Percentiles rank a stretch among this genome's conserved stretches.
These are phyloP conservation scores for Dipodomys merriami DNA, from an alignment of 2,113 vertebrate genomes.

Conservation along the genomic window DNA sequence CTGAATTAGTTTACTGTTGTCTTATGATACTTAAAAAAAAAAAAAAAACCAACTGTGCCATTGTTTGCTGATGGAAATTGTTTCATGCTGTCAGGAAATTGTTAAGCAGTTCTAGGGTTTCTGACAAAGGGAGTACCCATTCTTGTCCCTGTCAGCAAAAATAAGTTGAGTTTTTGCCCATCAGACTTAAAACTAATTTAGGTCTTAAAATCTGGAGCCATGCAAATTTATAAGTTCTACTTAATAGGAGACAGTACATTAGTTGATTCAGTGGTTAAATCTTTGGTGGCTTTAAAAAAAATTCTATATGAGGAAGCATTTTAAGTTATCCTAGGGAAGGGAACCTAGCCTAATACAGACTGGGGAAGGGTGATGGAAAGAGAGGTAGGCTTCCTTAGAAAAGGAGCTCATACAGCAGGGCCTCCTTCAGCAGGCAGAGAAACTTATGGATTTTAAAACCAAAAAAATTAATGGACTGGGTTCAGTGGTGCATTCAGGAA, in stretches of 20 bases:
- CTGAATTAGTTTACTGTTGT: constrained; percentile 61
- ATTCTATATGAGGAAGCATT: not conserved
- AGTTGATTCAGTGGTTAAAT: constrained; percentile 8
- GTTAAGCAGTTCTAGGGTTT: constrained; percentile 25
- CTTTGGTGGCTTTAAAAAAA: not conserved
- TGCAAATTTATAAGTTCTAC: constrained; percentile 13
- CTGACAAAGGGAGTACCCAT: not conserved
- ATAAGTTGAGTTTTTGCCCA: not conserved
- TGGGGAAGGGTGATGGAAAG: not conserved
- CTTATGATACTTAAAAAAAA: constrained; percentile 8
- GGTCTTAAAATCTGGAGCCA: constrained; percentile 49
- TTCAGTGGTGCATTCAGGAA: no score
- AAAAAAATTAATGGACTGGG: not conserved
- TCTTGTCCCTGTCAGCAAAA: constrained; percentile 14
- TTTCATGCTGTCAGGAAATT: not conserved
- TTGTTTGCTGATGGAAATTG: constrained; percentile 60
- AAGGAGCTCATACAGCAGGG: not conserved
- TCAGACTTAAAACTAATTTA: constrained; percentile 41
- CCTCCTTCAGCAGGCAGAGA: not conserved
- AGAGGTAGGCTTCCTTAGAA: not conserved
- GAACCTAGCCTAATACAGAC: not conserved
- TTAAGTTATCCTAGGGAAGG: not conserved
- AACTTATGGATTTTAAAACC: not conserved
- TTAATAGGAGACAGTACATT: constrained; percentile 13
- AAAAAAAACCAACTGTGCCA: not conserved